Conservation (phyloP, 2,888 invertebrate genomes). For the Koerneria pararmatus region DNA sequence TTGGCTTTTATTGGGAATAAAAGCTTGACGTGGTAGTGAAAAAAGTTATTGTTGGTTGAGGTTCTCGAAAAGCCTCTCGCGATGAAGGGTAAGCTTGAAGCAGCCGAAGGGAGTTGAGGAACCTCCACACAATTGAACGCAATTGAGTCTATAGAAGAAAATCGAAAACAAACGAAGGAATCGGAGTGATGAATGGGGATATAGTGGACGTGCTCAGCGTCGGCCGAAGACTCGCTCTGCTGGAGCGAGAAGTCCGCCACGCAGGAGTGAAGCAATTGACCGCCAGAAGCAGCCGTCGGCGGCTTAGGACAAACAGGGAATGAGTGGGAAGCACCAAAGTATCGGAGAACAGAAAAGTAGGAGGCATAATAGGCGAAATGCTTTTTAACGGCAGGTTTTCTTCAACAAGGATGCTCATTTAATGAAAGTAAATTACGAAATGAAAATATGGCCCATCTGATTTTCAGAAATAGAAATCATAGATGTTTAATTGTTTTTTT, state of each 20-base stretch:
- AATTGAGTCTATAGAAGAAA: too few relatives aligned
- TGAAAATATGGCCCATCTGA: too few relatives aligned
- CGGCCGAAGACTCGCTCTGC: neutral
- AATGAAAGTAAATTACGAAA: too few relatives aligned
- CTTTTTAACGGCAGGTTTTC: too few relatives aligned
- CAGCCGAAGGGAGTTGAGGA: too few relatives aligned
- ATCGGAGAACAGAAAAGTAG: neutral
- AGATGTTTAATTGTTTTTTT: too few relatives aligned
- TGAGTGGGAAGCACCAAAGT: neutral
- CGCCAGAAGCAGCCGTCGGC: neutral
- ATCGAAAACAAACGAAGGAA: slow-evolving; percentile 21
- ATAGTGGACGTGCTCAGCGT: slow-evolving; percentile 19
- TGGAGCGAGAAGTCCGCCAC: slow-evolving; percentile 18
- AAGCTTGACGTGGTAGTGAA: slow-evolving; percentile 15
- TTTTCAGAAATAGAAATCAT: too few relatives aligned
- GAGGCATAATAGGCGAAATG: neutral
- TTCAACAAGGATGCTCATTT: too few relatives aligned
- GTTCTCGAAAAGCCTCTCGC: too few relatives aligned
- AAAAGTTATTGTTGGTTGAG: slow-evolving; percentile 17
- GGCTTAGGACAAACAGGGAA: too few relatives aligned
- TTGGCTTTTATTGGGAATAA: slow-evolving; percentile 22
- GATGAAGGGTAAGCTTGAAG: too few relatives aligned
- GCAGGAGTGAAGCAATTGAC: slow-evolving; percentile 13
- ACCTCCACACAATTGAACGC: too few relatives aligned
- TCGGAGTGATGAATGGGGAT: slow-evolving; percentile 21